Base-by-base conservation (phyloP, 2,113 vertebrate species). In the Polyodon spathula region DNA sequence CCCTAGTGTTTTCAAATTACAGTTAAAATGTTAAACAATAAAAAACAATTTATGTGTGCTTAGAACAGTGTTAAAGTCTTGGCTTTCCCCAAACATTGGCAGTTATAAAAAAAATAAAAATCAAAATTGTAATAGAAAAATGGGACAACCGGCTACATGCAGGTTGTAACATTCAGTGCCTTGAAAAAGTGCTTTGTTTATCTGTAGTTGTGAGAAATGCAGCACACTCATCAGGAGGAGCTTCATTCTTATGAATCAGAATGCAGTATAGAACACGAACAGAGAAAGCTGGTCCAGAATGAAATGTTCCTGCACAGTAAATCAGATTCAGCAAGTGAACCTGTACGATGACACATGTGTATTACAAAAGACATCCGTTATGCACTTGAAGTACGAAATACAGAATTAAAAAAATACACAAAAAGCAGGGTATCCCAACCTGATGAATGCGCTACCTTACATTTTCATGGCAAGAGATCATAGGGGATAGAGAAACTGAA, bases 201-300 rank as follows among this genome's bases (percentile, higher is more conserved):
- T 6, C 27, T 55, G n/a, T 16, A 50, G 9, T 3, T 14, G 12
- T 14, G 12, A 14, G 15, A n/a, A 50, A 6, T 43, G 51, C 15
- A 44, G 52, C 40, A 46, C 63, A 53, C 55, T 44, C 52, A 65
- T 43, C 41, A 50, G 52, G 5, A 40, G 4, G 39, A 17, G 17
- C 8, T 17, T 40, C 37, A 39, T 27, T 9, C 59, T 27, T 27
- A 27, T 27, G 37, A 41, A 15, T 3, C 2, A 4, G 14, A 46
- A 14, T 46, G 44, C 44, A 46, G 2, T 10, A 46, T 46, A 10
- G 14, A 5, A 46, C 44, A 46, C 3, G 2, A 46, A 46, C 2
- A 46, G 44, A 46, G 44, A 46, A 46, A 46, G 2, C 44, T 46
- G 8, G 27, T 27, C 27, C 27, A 27, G 27, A 27, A 27, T 3